Base-by-base conservation (phyloP, 2,113 vertebrate species). In the Onychorhynchus coronatus region DNA sequence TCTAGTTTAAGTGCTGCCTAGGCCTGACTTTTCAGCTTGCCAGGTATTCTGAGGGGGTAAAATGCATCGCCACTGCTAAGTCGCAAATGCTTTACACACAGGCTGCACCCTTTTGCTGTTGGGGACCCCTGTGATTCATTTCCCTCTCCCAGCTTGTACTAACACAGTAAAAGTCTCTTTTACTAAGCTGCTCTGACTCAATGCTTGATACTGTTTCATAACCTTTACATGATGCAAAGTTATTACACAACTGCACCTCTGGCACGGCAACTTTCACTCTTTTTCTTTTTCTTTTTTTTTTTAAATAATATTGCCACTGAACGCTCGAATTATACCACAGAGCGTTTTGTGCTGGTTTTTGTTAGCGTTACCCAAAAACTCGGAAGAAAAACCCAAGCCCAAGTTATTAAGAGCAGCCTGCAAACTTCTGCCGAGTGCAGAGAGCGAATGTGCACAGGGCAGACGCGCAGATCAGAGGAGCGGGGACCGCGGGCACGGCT, bases 391-490 rank as follows among this genome's bases (percentile, higher is more conserved):
- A 33, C 2, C 37, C n/a, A 25, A 49, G 4, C 10, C 11, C 27
- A 2, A 12, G 20, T 11, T 15, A 14, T 30, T 18, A 25, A 37
- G 0, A 62, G n/a, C 70, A 12, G 41, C 15, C 21, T 16, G 53
- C 17, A 21, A 23, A 8, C 14, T 20, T 4, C 12, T 2, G 28
- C 13, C 1, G 17, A 37, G 62, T 0, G 52, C 50, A 2, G 14
- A 4, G 49, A 8, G 63, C 1, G 8, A 6, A 1, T 0, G 55
- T 1, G 46, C 11, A 1, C 1, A 2, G 15, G 65, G 52, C 79
- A 41, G 21, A 24, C 10, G 25, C 2, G 75, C 65, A 3, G 50
- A 17, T 16, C 30, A 0, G 41, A 11, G 44, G 4, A 11, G 5
- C 2, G 1, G 10, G 19, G 1, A 12, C 31, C 2, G 24, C 4